phyloP scores from a whole-genome alignment of 2,797 vertebrate species.

The Tarsius wallacei region DNA sequence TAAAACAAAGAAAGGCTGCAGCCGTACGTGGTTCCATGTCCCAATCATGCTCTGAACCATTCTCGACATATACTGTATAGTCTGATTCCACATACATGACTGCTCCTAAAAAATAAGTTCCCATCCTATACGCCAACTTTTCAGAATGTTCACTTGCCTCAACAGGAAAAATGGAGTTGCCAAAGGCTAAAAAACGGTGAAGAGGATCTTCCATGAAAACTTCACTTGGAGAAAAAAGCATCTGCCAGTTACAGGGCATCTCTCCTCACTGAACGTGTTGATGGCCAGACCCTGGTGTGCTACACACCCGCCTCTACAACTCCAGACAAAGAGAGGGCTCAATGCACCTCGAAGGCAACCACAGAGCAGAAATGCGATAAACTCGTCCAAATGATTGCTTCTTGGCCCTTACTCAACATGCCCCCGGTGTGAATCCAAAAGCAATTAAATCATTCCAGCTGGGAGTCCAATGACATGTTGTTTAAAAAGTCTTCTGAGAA shows the following conservation, averaged over 20 bases:
- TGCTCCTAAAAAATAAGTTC: not conserved
- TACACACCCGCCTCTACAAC: accelerated
- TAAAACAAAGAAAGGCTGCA: not conserved
- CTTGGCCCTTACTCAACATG: constrained; percentile 62
- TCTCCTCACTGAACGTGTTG: accelerated
- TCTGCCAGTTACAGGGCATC: not conserved
- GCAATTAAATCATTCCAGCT: constrained; percentile 83
- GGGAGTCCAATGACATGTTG: constrained; percentile 67
- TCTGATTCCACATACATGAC: not conserved
- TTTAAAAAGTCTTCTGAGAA: constrained; percentile 75
- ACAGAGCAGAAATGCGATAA: not conserved
- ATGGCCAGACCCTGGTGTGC: accelerated
- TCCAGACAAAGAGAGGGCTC: not conserved
- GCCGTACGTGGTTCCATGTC: too few species aligned
- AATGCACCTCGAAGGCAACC: not conserved
- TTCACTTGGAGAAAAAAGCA: not conserved
- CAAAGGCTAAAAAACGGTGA: not conserved
- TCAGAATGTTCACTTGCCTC: not conserved
- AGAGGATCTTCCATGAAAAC: not conserved
- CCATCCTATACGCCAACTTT: not conserved
- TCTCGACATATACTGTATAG: not conserved
- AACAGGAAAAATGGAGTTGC: not conserved
- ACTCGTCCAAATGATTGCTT: constrained; percentile 61
- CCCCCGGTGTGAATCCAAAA: constrained; percentile 54
- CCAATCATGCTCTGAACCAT: not conserved